Conservation (phyloP, 2,888 invertebrate genomes). For the Xylophagus ater region DNA sequence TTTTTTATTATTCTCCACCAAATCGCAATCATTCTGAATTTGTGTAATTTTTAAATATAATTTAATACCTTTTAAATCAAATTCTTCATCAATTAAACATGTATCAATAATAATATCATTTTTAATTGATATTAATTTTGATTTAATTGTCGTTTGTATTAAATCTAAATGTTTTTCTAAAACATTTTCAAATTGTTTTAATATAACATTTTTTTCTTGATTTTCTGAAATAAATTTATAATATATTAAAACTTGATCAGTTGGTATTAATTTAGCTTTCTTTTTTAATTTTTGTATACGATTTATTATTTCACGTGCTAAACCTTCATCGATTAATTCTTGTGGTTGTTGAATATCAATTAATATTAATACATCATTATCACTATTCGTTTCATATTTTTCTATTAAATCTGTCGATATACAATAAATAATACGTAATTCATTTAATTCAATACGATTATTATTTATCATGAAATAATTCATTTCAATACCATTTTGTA, state of each 20-base stretch:
- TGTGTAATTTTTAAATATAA: no score
- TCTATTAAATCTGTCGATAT: conserved; percentile 39
- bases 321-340: conserved; percentile 85
- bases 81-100: conserved; percentile 30
- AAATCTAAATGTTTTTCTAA: conserved; percentile 59
- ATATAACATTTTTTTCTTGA: conserved; percentile 39
- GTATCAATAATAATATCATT: no score
- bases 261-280: conserved; percentile 83
- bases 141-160: conserved; percentile 73
- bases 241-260: conserved; percentile 77
- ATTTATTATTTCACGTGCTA: conserved; percentile 91
- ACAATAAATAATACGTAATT: conserved; percentile 61
- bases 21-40: no score
- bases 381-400: conserved; percentile 82
- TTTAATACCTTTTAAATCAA: conserved; percentile 56
- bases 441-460: conserved; percentile 63
- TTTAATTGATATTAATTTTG: conserved; percentile 52
- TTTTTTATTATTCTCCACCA: no score
- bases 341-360: conserved; percentile 83
- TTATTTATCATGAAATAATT: conserved; percentile 65
- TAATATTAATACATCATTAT: conserved; percentile 79
- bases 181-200: conserved; percentile 56
- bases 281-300: conserved; percentile 93
- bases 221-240: conserved; percentile 44
- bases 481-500: conserved; percentile 59